A percentile compares a stretch with the other conserved stretches of the same genome.
These are phyloP conservation scores for Cephus sareptanus DNA, from an alignment of 2,888 invertebrate genomes.

Conservation along the genomic window DNA sequence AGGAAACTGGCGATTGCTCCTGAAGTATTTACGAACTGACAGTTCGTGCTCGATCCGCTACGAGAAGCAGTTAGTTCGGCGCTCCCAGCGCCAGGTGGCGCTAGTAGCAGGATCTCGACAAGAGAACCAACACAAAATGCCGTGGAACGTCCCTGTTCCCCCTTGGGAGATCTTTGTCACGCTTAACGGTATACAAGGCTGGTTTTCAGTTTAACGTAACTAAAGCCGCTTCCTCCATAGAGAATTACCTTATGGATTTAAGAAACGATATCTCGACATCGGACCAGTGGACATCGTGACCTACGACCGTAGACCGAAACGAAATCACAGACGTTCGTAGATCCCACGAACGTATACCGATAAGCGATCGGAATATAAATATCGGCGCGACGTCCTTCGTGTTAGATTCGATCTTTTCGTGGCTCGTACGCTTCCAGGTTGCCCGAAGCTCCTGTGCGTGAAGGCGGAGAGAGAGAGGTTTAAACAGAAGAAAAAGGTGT, in stretches of 20 bases:
- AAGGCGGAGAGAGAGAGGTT: not conserved
- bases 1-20: not conserved
- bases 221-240: not conserved
- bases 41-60: not conserved
- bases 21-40: not conserved
- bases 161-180: not conserved
- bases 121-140: not conserved
- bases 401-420: not conserved
- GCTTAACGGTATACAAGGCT: not conserved
- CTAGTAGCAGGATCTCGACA: not conserved
- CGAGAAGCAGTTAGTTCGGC: not conserved
- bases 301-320: not conserved
- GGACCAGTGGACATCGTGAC: not conserved
- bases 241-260: not conserved
- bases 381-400: not conserved
- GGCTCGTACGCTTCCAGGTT: not conserved
- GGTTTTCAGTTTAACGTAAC: not conserved
- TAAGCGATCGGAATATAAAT: conserved; percentile 4
- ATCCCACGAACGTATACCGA: not conserved
- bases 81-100: not conserved
- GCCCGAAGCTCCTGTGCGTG: not conserved
- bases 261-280: not conserved
- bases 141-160: not conserved
- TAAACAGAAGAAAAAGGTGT: conserved; percentile 6
- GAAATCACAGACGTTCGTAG: not conserved